Percentiles rank a stretch among this genome's conserved stretches.
These are phyloP conservation scores for Ophion costatus DNA, from an alignment of 2,888 invertebrate species.

Conservation along the genomic window DNA sequence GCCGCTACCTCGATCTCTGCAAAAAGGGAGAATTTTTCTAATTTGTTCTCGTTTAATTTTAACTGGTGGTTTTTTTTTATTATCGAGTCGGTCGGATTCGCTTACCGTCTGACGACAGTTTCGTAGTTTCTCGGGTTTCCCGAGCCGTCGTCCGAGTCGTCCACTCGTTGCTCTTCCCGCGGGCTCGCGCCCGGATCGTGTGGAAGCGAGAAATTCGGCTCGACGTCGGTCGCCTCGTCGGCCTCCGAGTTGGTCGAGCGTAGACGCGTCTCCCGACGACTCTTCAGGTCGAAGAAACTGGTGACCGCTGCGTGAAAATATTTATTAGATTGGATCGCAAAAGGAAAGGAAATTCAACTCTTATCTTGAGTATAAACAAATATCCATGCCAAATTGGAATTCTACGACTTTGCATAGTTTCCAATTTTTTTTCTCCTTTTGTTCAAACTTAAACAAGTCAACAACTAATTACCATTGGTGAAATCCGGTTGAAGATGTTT, in stretches of 20 bases:
- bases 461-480: too few relatives aligned
- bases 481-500: too few relatives aligned
- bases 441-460: too few relatives aligned
- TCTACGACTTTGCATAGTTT: background rate
- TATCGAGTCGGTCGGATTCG: background rate
- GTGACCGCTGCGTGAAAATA: constrained; percentile 38
- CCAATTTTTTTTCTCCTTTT: background rate
- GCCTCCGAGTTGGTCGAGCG: constrained; percentile 76
- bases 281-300: constrained; percentile 61
- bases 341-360: background rate
- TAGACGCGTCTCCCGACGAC: constrained; percentile 67
- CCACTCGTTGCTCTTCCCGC: constrained; percentile 27
- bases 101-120: constrained; percentile 42
- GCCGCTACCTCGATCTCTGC: constrained; percentile 44
- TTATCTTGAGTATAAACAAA: background rate
- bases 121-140: constrained; percentile 14
- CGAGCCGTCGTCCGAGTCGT: constrained; percentile 30
- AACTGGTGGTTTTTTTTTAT: background rate
- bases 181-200: constrained; percentile 67
- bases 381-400: background rate
- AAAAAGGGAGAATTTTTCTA: background rate
- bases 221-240: constrained; percentile 74
- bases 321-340: background rate
- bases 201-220: constrained; percentile 72
- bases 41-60: background rate